Percentiles rank a stretch among this genome's conserved stretches.
These are phyloP conservation scores for Periphyllus acericola DNA, from an alignment of 2,888 invertebrate genomes.

Conservation along the genomic window DNA sequence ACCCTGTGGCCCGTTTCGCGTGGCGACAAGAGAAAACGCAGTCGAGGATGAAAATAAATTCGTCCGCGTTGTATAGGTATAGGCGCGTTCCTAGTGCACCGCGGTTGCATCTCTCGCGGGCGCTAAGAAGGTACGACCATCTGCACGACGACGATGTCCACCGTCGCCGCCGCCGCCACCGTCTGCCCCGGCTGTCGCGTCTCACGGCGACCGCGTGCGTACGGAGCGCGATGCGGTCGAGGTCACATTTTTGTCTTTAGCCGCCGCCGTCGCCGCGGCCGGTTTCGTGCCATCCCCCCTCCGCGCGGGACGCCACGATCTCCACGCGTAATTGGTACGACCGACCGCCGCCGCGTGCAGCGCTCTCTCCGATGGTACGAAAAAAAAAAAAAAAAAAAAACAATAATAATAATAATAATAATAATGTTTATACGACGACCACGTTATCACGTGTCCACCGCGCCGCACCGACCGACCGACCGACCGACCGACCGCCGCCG, in stretches of 20 bases:
- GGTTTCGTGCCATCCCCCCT: background rate
- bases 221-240: conserved; percentile 22
- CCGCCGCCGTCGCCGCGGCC: conserved; percentile 34
- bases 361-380: conserved; percentile 46
- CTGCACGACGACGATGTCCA: background rate
- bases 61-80: no score
- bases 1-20: background rate
- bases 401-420: conserved; percentile 4
- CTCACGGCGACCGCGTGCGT: background rate
- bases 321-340: background rate
- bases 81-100: background rate
- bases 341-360: conserved; percentile 10
- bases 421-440: conserved; percentile 38
- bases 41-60: no score
- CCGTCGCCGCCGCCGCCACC: background rate
- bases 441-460: conserved; percentile 49
- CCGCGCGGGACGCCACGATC: background rate
- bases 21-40: background rate
- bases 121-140: background rate
- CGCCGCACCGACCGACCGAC: background rate
- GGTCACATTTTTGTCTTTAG: conserved; percentile 52
- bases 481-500: background rate
- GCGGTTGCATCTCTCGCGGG: background rate
- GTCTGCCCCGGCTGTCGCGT: background rate
- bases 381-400: background rate